These are phyloP conservation scores for Phania funesta DNA, from an alignment of 2,888 invertebrate species.

Conservation along the genomic window DNA sequence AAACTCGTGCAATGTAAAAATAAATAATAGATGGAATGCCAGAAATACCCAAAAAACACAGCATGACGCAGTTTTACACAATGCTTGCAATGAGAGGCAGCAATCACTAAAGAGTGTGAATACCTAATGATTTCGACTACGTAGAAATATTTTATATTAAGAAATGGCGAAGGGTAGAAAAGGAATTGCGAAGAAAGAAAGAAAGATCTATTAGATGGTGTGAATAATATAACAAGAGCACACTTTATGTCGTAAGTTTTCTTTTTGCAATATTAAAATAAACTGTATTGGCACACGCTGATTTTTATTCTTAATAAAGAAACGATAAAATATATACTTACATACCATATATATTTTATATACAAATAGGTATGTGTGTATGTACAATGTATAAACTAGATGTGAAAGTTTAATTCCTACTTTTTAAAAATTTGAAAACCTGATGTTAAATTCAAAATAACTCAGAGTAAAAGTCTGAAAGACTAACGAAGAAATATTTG, in stretches of 20 bases:
- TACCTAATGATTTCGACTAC: slow-evolving; percentile 20
- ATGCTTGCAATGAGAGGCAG: not conserved
- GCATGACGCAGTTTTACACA: slow-evolving; percentile 46
- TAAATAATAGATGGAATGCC: slow-evolving; percentile 39
- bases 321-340: slow-evolving; percentile 5
- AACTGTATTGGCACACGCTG: slow-evolving; percentile 61
- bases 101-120: slow-evolving; percentile 1
- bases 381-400: no score
- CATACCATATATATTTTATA: not conserved
- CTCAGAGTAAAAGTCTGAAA: no score
- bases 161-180: not conserved
- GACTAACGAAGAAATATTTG: no score
- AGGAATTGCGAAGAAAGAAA: not conserved
- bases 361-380: not conserved
- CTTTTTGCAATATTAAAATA: slow-evolving; percentile 51
- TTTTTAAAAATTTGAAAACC: no score
- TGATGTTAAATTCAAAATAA: no score
- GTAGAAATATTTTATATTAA: slow-evolving; percentile 11
- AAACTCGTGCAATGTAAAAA: slow-evolving; percentile 23
- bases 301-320: slow-evolving; percentile 14
- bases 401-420: no score
- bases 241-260: slow-evolving; percentile 24
- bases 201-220: slow-evolving; percentile 53
- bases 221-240: slow-evolving; percentile 54
- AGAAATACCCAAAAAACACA: slow-evolving; percentile 51